These are phyloP conservation scores for Coronaproctus castanopsis DNA, from an alignment of 2,888 invertebrate species.

Conservation along the genomic window DNA sequence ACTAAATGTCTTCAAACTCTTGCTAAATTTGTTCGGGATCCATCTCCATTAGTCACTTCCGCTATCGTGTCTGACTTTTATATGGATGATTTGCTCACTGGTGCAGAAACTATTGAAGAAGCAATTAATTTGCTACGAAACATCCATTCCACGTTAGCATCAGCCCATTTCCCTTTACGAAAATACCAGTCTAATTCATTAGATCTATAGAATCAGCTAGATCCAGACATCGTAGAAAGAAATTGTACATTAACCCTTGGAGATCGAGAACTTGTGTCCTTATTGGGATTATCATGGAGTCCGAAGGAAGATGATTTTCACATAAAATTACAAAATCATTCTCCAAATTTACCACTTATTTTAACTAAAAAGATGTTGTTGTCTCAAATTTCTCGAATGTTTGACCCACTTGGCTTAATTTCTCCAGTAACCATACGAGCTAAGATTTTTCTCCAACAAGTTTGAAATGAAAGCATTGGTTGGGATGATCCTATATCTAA, in stretches of 20 bases:
- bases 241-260: neutral
- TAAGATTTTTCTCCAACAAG: conserved; percentile 11
- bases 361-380: conserved; percentile 8
- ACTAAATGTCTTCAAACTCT: conserved; percentile 15
- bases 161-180: conserved; percentile 12
- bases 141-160: conserved; percentile 8
- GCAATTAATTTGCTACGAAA: conserved; percentile 12
- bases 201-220: neutral
- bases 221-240: neutral
- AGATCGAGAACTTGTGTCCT: neutral
- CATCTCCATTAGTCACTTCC: conserved; percentile 13
- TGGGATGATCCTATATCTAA: conserved; percentile 12
- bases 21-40: conserved; percentile 6
- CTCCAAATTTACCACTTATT: neutral
- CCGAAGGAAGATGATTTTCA: conserved; percentile 1
- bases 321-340: neutral
- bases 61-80: conserved; percentile 16
- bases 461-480: conserved; percentile 7
- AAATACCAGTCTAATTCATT: neutral
- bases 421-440: conserved; percentile 7
- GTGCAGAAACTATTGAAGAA: conserved; percentile 10
- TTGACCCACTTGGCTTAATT: conserved; percentile 14
- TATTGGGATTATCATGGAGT: neutral
- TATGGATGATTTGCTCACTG: conserved; percentile 18
- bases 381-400: conserved; percentile 10